These are phyloP conservation scores for Euplagia quadripunctaria DNA, from an alignment of 2,888 invertebrate genomes.

Conservation along the genomic window DNA sequence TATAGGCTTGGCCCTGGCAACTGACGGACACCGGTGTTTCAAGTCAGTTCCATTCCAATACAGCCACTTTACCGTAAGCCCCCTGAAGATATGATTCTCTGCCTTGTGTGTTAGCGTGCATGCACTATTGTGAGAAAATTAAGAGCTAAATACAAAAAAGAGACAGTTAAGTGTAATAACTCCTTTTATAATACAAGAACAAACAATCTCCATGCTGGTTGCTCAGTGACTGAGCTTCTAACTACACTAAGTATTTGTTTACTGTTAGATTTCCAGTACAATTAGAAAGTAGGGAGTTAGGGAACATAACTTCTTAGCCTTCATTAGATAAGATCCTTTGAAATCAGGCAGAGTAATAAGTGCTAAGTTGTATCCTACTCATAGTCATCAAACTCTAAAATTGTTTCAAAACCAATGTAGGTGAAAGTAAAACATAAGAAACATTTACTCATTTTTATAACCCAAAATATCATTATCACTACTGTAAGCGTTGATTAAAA, in stretches of 20 bases:
- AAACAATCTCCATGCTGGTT: background rate
- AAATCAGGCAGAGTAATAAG: background rate
- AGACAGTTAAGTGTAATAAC: no score
- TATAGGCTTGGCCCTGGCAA: no score
- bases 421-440: background rate
- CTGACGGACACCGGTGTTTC: no score
- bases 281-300: background rate
- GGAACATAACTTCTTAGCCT: background rate
- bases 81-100: background rate
- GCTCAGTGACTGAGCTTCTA: background rate
- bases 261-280: no score
- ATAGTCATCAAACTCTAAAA: background rate
- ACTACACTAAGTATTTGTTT: no score
- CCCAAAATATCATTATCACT: background rate
- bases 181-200: background rate
- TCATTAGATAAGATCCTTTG: background rate
- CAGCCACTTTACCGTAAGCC: background rate
- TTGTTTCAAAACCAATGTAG: no score
- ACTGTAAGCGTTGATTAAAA: background rate
- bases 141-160: background rate
- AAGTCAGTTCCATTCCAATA: background rate
- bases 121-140: background rate
- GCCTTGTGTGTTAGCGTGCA: background rate
- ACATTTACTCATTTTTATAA: background rate
- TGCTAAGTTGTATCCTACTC: background rate